Conservation (phyloP, 2,113 vertebrate species). For the Atrichornis clamosus region DNA sequence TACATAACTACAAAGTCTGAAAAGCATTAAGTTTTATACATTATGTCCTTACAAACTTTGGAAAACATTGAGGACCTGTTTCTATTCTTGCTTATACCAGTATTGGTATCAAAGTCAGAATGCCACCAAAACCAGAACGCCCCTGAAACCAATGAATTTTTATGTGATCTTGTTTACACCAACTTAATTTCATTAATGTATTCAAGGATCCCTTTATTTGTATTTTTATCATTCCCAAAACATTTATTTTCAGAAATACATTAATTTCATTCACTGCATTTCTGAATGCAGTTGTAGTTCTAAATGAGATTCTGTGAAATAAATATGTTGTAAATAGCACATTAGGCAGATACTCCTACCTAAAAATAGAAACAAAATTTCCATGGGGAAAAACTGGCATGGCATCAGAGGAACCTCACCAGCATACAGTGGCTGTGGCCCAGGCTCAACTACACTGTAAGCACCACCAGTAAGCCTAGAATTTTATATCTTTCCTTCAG, state of each 20-base stretch:
- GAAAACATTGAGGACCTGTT: neutral
- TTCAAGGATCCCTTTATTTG: neutral
- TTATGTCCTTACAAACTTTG: slow-evolving; percentile 49
- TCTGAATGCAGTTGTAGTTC: neutral
- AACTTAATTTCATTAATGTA: neutral
- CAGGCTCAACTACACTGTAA: neutral
- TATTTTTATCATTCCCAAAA: neutral
- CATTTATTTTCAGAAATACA: neutral
- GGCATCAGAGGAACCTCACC: neutral
- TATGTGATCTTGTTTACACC: neutral
- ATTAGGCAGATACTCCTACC: neutral
- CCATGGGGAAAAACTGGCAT: neutral
- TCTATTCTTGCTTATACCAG: neutral
- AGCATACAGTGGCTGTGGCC: neutral
- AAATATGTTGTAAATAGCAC: neutral
- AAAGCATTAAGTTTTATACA: slow-evolving; percentile 39
- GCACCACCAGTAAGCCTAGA: neutral
- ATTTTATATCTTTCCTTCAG: neutral
- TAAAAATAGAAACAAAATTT: neutral
- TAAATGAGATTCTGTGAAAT: neutral
- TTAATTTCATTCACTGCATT: neutral
- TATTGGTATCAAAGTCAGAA: neutral
- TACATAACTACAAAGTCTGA: neutral
- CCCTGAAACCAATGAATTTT: neutral
- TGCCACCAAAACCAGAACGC: neutral